These are phyloP conservation scores for Notarius quadriscutis DNA, from an alignment of 2,113 vertebrate species.

Conservation along the genomic window DNA sequence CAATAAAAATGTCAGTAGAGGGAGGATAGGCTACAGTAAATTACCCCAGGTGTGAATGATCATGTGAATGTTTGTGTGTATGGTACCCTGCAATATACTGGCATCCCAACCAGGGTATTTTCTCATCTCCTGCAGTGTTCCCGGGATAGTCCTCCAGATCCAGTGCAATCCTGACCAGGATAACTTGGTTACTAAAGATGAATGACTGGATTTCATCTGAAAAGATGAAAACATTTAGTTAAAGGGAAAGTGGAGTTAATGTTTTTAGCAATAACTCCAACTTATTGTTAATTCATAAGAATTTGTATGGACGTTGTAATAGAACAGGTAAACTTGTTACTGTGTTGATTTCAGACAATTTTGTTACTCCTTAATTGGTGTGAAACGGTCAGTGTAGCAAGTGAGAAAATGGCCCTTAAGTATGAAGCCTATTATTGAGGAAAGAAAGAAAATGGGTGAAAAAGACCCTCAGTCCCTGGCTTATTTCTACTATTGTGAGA, in stretches of 20 bases:
- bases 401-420: neutral
- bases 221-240: neutral
- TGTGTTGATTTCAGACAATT: neutral
- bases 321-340: too few relatives aligned
- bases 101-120: neutral
- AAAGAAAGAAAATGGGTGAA: neutral
- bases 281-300: too few relatives aligned
- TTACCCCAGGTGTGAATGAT: neutral
- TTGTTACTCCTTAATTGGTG: neutral
- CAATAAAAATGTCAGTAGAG: neutral
- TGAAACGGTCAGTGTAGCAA: neutral
- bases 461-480: neutral
- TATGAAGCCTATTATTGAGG: neutral
- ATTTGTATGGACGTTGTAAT: too few relatives aligned
- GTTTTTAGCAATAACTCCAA: too few relatives aligned
- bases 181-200: neutral
- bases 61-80: neutral
- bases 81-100: neutral
- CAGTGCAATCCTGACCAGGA: neutral
- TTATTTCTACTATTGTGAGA: neutral
- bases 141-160: neutral
- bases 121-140: neutral
- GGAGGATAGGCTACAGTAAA: neutral
- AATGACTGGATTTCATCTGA: neutral
- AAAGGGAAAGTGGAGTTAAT: too few relatives aligned